Percentiles rank a stretch among this genome's conserved stretches.
phyloP scores from a whole-genome alignment of 2,888 invertebrate genomes.

The Clunio marinus region DNA sequence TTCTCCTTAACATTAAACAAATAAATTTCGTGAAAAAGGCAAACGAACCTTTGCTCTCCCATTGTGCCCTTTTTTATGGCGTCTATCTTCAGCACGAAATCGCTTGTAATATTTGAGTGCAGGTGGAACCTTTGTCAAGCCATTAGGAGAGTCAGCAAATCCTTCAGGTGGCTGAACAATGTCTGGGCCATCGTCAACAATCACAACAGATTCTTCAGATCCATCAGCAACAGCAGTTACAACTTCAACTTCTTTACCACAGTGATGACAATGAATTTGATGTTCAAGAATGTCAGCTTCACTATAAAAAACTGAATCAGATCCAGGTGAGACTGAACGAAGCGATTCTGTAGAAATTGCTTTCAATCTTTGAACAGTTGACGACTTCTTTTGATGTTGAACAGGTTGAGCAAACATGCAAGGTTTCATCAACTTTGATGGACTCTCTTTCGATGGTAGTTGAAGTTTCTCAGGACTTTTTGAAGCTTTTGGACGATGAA shows the following conservation, averaged over 20 bases:
- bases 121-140: constrained; percentile 48
- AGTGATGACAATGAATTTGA: constrained; percentile 71
- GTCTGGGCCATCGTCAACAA: constrained; percentile 56
- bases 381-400: constrained; percentile 53
- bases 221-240: constrained; percentile 52
- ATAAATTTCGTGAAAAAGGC: constrained; percentile 13
- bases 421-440: constrained; percentile 47
- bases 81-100: constrained; percentile 68
- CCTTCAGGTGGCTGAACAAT: constrained; percentile 86
- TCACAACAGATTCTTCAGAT: constrained; percentile 50
- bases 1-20: constrained; percentile 10
- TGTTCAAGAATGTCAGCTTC: constrained; percentile 61
- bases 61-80: constrained; percentile 53
- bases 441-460: constrained; percentile 50
- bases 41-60: constrained; percentile 68
- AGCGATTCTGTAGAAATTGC: constrained; percentile 82
- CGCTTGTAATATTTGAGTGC: constrained; percentile 66
- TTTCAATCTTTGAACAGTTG: constrained; percentile 62
- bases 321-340: constrained; percentile 84
- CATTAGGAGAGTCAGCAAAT: constrained; percentile 77
- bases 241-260: constrained; percentile 74
- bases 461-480: constrained; percentile 42
- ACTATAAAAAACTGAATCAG: constrained; percentile 86
- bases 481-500: constrained; percentile 37
- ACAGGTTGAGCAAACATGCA: constrained; percentile 36